Evolutionary conservation across 2,888 invertebrate species (phyloP), one percentile per base, ranked within the genome.

Genomic region (Hecatera dysodea): DNA sequence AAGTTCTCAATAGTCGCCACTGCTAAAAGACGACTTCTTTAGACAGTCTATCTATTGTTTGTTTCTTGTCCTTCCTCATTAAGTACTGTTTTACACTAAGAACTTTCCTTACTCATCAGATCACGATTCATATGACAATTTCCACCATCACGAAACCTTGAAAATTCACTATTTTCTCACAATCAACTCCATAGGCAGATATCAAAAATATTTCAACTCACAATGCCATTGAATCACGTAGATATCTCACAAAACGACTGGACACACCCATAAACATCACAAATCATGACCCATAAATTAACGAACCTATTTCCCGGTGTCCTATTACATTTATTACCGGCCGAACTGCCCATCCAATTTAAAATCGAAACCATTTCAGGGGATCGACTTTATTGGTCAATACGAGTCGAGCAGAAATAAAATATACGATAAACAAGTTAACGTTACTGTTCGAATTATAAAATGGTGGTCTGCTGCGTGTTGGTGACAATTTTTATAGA

Each of bases 371-470:
- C 80, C 80, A 81, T 88, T 91, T 81, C 89, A 91, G 84, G 83
- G 85, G 76, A 87, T 84, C 87, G 80, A 87, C 85, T 91, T 91
- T 91, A 92, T 91, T 85, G 90, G 84, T 80, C 87, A 86, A 88
- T 88, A 87, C 86, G 81, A 78, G 79, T 81, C 77, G 84, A 85
- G 85, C 86, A 84, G 88, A 89, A 91, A 92, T 92, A 92, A 91
- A 93, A 92, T 90, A 86, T 87, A 86, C 88, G 84, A 90, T 91
- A 91, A 92, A 92, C 89, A 89, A 87, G 86, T 86, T 84, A 82
- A 82, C 75, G 73, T 73, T 68, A 81, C 81, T 83, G 81, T 85
- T 85, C 89, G 87, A 90, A 91, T 92, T 91, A 91, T 90, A 86
- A 90, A 89, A 85, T 87, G 87, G 78, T 85, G 81, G 84, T 75